Evolutionary conservation across 2,888 invertebrate genomes (phyloP).

Genomic region (Caenorhabditis sp.): DNA sequence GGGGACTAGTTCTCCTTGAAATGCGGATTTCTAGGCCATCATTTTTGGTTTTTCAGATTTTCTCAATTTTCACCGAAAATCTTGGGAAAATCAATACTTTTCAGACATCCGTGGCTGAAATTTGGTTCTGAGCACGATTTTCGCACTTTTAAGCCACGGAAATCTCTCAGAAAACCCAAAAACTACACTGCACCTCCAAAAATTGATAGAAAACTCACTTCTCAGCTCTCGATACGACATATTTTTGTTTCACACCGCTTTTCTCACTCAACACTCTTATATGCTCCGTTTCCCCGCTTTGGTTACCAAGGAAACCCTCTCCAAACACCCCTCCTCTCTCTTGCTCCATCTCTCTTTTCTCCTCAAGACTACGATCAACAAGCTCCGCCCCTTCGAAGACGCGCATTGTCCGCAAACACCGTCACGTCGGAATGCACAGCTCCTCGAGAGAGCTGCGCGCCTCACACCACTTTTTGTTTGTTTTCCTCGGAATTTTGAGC

Average conservation of each 20-base stretch:
- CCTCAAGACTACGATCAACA: conserved; percentile 34
- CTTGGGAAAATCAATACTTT: background rate
- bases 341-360: background rate
- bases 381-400: background rate
- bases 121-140: background rate
- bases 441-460: conserved; percentile 31
- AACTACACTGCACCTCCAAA: background rate
- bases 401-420: conserved; percentile 45
- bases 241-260: background rate
- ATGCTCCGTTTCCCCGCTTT: background rate
- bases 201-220: conserved; percentile 71
- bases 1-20: background rate
- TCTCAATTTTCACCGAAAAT: background rate
- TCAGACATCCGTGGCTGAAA: background rate
- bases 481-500: conserved; percentile 1
- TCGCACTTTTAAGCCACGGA: background rate
- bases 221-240: conserved; percentile 81
- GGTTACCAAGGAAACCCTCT: conserved; percentile 59
- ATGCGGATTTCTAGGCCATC: conserved; percentile 11
- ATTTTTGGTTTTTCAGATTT: background rate
- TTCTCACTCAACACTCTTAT: conserved; percentile 1
- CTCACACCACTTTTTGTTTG: conserved; percentile 43
- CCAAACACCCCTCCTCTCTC: background rate
- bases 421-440: conserved; percentile 31
- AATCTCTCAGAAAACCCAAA: no score